Percentiles rank a stretch among this genome's conserved stretches.
Conservation (phyloP, 1,140 invertebrate species). For the Papilio machaon region DNA sequence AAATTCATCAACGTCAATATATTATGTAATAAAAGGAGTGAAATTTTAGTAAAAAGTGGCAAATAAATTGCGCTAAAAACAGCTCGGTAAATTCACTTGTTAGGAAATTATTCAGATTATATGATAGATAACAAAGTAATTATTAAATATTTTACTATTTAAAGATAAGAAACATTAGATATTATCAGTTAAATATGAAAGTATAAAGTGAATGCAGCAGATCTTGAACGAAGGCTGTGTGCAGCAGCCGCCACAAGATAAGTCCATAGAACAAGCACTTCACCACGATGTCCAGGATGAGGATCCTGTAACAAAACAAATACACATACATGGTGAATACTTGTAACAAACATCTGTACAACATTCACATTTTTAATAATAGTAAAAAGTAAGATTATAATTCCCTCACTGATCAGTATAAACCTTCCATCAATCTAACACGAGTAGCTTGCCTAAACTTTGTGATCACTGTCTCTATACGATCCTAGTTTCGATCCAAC, state of each 20-base stretch:
- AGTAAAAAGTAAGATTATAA: no score
- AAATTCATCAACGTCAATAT: background rate
- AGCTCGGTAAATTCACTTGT: no score
- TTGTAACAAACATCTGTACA: background rate
- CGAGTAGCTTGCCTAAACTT: no score
- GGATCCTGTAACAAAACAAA: slow-evolving; percentile 61
- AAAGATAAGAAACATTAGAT: background rate
- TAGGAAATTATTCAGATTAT: no score
- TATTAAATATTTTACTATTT: background rate
- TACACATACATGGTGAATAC: background rate
- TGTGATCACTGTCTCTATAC: background rate
- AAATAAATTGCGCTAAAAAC: no score
- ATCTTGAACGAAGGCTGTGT: slow-evolving; percentile 43
- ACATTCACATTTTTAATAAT: background rate
- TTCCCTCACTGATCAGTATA: no score
- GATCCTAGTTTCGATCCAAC: no score
- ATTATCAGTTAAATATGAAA: slow-evolving; percentile 24
- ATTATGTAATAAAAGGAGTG: no score
- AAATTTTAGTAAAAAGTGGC: no score
- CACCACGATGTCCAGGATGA: slow-evolving; percentile 54
- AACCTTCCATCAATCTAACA: no score
- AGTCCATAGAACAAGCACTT: slow-evolving; percentile 54
- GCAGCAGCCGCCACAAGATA: slow-evolving; percentile 57
- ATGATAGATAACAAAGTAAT: background rate
- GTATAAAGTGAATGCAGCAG: slow-evolving; percentile 3